Evolutionary conservation across 1,140 invertebrate genomes (phyloP).

Genomic region (Drosophila triauraria): DNA sequence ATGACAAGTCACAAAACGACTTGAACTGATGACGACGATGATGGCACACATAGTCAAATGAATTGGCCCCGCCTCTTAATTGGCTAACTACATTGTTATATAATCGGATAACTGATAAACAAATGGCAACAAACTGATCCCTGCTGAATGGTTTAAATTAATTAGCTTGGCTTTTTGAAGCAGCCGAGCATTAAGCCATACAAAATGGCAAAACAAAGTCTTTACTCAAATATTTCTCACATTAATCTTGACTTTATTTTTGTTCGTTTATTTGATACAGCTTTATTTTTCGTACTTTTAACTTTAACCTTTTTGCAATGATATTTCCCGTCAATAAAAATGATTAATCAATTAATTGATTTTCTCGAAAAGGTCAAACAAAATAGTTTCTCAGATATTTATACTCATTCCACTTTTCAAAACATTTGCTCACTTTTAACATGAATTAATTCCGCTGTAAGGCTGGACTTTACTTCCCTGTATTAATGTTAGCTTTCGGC

Average conservation of each 20-base stretch:
- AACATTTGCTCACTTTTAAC: not conserved
- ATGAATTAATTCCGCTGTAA: not conserved
- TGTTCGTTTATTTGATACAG: not conserved
- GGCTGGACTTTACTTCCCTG: conserved; percentile 12
- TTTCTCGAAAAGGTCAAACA: not conserved
- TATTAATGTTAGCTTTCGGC: conserved; percentile 6
- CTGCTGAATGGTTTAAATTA: conserved; percentile 15
- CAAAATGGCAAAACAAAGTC: not conserved
- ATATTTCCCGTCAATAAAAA: not conserved
- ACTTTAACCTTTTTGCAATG: not conserved
- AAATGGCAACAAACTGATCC: not conserved
- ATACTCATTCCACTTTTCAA: not conserved
- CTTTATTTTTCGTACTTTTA: not conserved
- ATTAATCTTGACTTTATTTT: not conserved
- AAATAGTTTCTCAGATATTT: not conserved
- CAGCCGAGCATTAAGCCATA: not conserved
- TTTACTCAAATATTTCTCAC: not conserved
- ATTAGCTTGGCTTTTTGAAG: conserved; percentile 16
- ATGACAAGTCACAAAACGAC: conserved; percentile 47
- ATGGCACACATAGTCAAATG: conserved; percentile 25
- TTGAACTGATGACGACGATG: conserved; percentile 34
- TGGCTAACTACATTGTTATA: conserved; percentile 42
- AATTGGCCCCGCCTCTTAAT: conserved; percentile 43
- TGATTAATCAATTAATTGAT: not conserved
- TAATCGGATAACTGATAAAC: conserved; percentile 31